Base-by-base conservation (phyloP, 1,140 invertebrate species). In the Thaumetopoea pityocampa region DNA sequence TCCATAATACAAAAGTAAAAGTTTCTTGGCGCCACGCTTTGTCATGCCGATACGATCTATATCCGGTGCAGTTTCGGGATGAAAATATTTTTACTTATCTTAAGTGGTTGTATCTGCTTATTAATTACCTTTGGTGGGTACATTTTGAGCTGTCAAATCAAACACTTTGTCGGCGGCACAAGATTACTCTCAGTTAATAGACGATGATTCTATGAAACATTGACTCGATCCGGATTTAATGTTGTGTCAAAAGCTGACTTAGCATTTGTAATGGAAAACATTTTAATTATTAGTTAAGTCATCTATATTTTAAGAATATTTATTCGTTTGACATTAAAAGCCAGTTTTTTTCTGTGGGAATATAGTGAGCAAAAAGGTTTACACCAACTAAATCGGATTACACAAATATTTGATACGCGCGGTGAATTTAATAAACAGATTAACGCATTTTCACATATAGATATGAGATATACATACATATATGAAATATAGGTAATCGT, bases 41-140 rank as follows among this genome's bases (percentile, higher is more conserved):
- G 74, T 78, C 77, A 78, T 80, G 66, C 60, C 73, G 79, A 81
- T 84, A 69, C 62, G 49, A 84, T 81, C 79, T 77, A 61, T 71
- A 80, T 84, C 79, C 79, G 79, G 72, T 76, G 71, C 57, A 67
- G 68, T 77, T 82, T 84, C 57, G 66, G 74, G 74, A 78, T 78
- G 77, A 81, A 83, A 83, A 78, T 79, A 78, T 84, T 84, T 80
- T 79, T 67, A 74, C 67, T 83, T 80, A 83, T 83, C 79, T 80
- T 78, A 84, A 84, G 80, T 84, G 80, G 73, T 72, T 81, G 74
- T 81, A 80, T 81, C 79, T 84, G 77, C 66, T 84, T 81, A 84
- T 84, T 84, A 81, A 84, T 84, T 84, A 84, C 61, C 57, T 67
- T 67, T 67, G 40, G 62, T 65, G 57, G 71, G 70, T 67, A 72